Conservation (phyloP, 2,888 invertebrate species). For the Sepioteuthis lessoniana region DNA sequence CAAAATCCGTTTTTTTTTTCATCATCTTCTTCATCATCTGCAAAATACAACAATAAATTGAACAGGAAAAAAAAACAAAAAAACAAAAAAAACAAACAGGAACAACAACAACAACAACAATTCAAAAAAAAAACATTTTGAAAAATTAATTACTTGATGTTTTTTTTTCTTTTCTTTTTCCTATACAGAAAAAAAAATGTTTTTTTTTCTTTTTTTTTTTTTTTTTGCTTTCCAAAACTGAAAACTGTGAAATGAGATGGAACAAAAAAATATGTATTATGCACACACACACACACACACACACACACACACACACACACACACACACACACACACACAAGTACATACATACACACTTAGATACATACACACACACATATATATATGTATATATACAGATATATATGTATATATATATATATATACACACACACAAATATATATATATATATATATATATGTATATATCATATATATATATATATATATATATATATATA, state of each 20-base stretch:
- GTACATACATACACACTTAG: background rate
- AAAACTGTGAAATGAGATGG: background rate
- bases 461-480: background rate
- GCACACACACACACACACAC: background rate
- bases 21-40: too few species aligned
- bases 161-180: background rate
- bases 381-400: background rate
- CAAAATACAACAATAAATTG: too few species aligned
- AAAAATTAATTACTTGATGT: too few species aligned
- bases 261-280: background rate
- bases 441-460: constrained; percentile 1
- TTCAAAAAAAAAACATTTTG: too few species aligned
- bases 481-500: background rate
- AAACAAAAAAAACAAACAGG: too few species aligned
- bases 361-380: background rate
- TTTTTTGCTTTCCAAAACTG: background rate
- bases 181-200: background rate
- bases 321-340: background rate
- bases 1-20: too few species aligned
- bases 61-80: too few species aligned
- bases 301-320: background rate
- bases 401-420: constrained; percentile 3
- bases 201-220: too few species aligned
- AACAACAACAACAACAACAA: too few species aligned
- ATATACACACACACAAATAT: background rate